A percentile compares a stretch with the other conserved stretches of the same genome.
These are phyloP conservation scores for Odontamblyopus lacepedii DNA, from an alignment of 2,797 vertebrate genomes.

Conservation along the genomic window DNA sequence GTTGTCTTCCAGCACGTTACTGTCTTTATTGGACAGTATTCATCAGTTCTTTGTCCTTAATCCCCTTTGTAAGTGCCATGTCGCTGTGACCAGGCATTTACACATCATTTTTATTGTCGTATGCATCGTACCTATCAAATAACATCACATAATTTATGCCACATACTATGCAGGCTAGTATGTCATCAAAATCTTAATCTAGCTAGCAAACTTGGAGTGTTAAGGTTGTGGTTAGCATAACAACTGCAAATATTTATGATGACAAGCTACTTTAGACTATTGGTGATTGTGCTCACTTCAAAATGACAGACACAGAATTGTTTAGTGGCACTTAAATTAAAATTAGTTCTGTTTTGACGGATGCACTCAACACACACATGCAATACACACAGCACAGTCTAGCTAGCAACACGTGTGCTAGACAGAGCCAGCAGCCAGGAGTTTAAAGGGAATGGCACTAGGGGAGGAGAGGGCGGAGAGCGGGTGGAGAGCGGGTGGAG, in stretches of 20 bases:
- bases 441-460: conserved; percentile 65
- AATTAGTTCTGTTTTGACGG: conserved; percentile 39
- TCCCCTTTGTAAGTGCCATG: conserved; percentile 47
- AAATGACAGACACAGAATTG: conserved; percentile 34
- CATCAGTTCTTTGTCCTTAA: conserved; percentile 44
- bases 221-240: conserved; percentile 53
- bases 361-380: conserved; percentile 25
- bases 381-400: conserved; percentile 3
- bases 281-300: conserved; percentile 35
- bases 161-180: conserved; percentile 67
- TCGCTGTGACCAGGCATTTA: conserved; percentile 53
- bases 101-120: conserved; percentile 23
- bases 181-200: conserved; percentile 50
- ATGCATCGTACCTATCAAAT: conserved; percentile 45
- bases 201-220: conserved; percentile 43
- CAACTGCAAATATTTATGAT: conserved; percentile 56
- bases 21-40: conserved; percentile 65
- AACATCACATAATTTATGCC: conserved; percentile 38
- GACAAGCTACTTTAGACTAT: conserved; percentile 29
- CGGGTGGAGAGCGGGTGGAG: not conserved
- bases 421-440: conserved; percentile 48
- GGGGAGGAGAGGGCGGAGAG: conserved; percentile 11
- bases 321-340: conserved; percentile 66
- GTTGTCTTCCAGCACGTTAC: conserved; percentile 85
- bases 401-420: conserved; percentile 31